Percentiles rank a stretch among this genome's conserved stretches.
phyloP scores from a whole-genome alignment of 2,797 vertebrate genomes.

The Chloroceryle inda region DNA sequence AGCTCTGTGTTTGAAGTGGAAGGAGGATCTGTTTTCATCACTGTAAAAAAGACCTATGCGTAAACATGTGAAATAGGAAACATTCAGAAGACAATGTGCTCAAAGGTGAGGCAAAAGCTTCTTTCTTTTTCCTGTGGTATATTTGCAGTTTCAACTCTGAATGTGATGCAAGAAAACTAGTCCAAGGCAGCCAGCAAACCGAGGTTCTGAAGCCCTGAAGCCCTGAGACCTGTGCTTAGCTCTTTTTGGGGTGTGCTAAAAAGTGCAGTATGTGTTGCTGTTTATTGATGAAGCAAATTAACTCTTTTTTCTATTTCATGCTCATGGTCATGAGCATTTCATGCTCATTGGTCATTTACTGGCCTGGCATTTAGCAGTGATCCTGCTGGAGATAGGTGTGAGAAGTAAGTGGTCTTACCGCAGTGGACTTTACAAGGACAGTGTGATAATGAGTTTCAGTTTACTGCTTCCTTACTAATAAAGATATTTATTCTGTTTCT shows the following conservation, averaged over 20 bases:
- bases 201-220: background rate
- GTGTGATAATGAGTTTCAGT: background rate
- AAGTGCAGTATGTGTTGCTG: rapidly evolving
- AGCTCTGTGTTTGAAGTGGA: background rate
- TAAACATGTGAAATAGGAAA: background rate
- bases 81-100: background rate
- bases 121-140: background rate
- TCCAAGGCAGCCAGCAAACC: background rate
- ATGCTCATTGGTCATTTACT: background rate
- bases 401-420: background rate
- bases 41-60: background rate
- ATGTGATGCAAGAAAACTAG: background rate
- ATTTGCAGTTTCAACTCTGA: background rate
- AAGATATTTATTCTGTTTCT: background rate
- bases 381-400: background rate
- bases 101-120: background rate
- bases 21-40: background rate
- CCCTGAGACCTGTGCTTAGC: background rate
- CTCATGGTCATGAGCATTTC: background rate
- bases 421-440: background rate
- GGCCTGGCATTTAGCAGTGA: background rate
- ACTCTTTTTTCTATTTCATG: background rate
- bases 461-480: background rate
- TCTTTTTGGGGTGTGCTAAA: background rate
- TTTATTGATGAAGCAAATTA: background rate